Percentiles rank a stretch among this genome's conserved stretches.
Conservation (phyloP, 1,140 invertebrate species). For the Zeugodacus cucurbitae region DNA sequence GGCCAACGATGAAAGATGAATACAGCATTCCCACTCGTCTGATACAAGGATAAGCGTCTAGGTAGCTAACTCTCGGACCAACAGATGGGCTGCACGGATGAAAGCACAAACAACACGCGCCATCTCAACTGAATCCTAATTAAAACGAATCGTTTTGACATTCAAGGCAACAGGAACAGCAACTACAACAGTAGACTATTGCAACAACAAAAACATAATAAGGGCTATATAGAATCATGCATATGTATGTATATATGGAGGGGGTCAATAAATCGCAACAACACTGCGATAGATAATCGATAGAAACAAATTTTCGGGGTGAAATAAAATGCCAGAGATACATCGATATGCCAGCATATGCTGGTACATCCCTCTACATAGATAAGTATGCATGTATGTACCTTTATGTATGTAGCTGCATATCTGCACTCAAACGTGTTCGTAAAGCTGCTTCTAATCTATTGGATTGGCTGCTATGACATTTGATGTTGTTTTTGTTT, state of each 20-base stretch:
- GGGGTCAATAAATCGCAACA: neutral
- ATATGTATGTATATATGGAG: neutral
- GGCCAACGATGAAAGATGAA: neutral
- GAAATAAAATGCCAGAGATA: no score
- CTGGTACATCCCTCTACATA: neutral
- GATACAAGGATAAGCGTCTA: neutral
- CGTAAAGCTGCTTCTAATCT: neutral
- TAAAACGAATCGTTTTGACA: neutral
- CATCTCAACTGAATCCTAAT: neutral
- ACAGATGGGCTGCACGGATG: neutral
- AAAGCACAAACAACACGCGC: neutral
- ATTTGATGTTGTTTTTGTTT: neutral
- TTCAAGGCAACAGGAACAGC: neutral
- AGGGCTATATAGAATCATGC: neutral
- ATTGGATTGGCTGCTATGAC: neutral
- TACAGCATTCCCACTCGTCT: neutral
- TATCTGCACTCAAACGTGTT: neutral
- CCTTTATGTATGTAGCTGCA: neutral
- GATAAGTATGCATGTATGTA: neutral
- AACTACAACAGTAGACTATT: neutral
- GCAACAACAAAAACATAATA: neutral
- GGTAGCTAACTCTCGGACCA: neutral
- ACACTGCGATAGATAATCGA: neutral
- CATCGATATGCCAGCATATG: no score
- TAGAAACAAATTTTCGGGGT: no score